Evolutionary conservation across 2,797 vertebrate genomes (phyloP).

Genomic region (Crax fasciolata): DNA sequence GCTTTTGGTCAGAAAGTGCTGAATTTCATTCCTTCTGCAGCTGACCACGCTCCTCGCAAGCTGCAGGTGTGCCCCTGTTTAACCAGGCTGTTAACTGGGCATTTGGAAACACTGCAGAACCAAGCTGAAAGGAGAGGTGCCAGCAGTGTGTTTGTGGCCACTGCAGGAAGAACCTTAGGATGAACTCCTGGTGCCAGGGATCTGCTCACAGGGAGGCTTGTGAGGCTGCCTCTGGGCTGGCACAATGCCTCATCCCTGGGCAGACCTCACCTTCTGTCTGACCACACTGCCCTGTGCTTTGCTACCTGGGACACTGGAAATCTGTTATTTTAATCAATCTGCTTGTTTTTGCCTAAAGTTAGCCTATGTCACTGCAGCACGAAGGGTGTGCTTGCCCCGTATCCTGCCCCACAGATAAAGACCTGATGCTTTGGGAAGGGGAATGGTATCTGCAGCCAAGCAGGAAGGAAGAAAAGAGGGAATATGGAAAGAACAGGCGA

Average conservation of each 20-base stretch:
- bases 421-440: neutral
- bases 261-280: conserved; percentile 21
- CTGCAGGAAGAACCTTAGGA: neutral
- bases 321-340: conserved; percentile 55
- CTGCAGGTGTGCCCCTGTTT: conserved; percentile 30
- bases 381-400: neutral
- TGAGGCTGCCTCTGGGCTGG: neutral
- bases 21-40: neutral
- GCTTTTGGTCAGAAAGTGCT: neutral
- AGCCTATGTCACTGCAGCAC: neutral
- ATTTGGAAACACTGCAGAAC: neutral
- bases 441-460: neutral
- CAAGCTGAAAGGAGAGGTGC: conserved; percentile 6
- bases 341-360: neutral
- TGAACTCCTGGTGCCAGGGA: neutral
- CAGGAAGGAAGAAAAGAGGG: conserved; percentile 21
- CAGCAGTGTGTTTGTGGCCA: neutral
- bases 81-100: neutral
- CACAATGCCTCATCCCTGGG: neutral
- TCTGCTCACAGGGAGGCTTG: neutral
- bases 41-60: conserved; percentile 13
- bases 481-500: neutral
- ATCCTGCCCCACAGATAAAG: neutral
- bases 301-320: neutral
- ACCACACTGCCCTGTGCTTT: conserved; percentile 23